Evolutionary conservation across 2,888 invertebrate species (phyloP).

Genomic region (Aphodius granarius): DNA sequence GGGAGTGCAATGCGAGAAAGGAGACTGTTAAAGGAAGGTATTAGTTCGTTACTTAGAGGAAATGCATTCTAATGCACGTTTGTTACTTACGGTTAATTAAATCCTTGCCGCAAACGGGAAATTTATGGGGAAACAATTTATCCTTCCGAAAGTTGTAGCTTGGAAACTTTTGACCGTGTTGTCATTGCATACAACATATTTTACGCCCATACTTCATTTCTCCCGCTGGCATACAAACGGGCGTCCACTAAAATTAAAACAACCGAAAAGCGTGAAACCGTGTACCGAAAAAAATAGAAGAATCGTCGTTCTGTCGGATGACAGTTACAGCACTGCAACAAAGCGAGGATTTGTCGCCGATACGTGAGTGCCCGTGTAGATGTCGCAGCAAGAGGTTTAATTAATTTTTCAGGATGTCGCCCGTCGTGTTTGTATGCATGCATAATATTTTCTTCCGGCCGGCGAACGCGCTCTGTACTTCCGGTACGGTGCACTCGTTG

Average conservation of each 20-base stretch:
- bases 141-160: too few relatives aligned
- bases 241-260: not conserved
- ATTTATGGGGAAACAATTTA: too few relatives aligned
- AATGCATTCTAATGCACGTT: too few relatives aligned
- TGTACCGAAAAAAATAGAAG: not conserved
- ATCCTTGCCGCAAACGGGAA: too few relatives aligned
- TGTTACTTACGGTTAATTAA: too few relatives aligned
- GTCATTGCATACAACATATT: not conserved
- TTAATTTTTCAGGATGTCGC: conserved; percentile 14
- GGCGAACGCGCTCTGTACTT: not conserved
- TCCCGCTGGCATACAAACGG: not conserved
- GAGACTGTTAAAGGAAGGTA: not conserved
- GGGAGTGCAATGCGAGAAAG: not conserved
- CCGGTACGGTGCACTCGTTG: not conserved
- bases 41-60: not conserved
- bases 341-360: conserved; percentile 14
- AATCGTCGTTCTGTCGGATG: not conserved
- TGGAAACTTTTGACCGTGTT: too few relatives aligned
- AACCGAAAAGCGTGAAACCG: not conserved
- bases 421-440: conserved; percentile 5
- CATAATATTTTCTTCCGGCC: conserved; percentile 5
- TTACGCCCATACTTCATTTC: not conserved
- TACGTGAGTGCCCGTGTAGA: conserved; percentile 3
- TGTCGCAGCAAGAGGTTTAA: conserved; percentile 5
- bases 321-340: not conserved